Evolutionary conservation across 2,888 invertebrate genomes (phyloP), one percentile per base, ranked within the genome.

Genomic region (Diarsia rubi): DNA sequence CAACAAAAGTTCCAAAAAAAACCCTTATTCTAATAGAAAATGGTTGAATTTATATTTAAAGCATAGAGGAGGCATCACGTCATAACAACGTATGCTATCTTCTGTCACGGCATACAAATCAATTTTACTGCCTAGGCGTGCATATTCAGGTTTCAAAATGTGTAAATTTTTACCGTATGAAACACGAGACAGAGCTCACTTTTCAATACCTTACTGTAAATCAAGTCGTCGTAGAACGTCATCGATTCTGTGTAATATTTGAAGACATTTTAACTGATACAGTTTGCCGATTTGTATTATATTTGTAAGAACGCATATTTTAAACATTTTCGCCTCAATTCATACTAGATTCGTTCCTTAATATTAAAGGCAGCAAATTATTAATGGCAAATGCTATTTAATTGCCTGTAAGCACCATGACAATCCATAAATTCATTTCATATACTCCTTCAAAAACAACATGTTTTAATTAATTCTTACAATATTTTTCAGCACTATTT

Each of bases 341-440:
- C 62, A 60, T 69, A 47, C 42, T n/a, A 69, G 42, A 75, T 45
- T 80, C 44, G 3, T 21, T 57, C 47, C 65, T 79, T 60, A 72
- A 73, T 27, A 72, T 59, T 73, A 72, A 9, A 60, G 79, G 59
- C 78, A 72, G 49, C 78, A 69, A 78, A 64, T 47, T 21, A 75
- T 60, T 72, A 45, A 72, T 60, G 72, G 59, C 64, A 71, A 64
- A 78, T 78, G 44, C 71, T 77, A 71, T 57, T 19, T 73, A 60
- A 78, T 67, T 24, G 68, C 60, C 79, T 74, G 24, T 74, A 74
- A 79, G 78, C 78, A 79, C 80, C 80, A 60, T 60, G 59, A 74
- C 9, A 60, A 68, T 37, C 45, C 42, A 19, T 54, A 44, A 16
- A 24, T 69, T 69, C 27, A 77, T 24, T 31, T 69, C 1, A 14